Evolutionary conservation across 2,888 invertebrate genomes (phyloP), one percentile per base, ranked within the genome.

Genomic region (Sarcophaga subvicina): DNA sequence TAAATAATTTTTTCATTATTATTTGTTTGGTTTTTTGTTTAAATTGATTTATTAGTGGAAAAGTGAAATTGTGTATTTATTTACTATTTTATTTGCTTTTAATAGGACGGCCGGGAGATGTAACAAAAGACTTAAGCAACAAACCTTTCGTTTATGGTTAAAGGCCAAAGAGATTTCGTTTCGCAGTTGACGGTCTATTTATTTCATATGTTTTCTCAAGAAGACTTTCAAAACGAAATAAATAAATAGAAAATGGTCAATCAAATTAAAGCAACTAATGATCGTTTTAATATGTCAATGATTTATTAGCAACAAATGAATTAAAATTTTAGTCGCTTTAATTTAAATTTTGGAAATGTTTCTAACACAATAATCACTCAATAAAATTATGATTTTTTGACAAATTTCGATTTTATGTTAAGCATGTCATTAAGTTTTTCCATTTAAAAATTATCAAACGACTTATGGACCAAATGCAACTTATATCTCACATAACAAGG

Each of bases 1-100:
- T 27, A 22, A 83, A 66, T 78, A 83, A 72, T 77, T 54, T 54
- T 71, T 63, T 66, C 70, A 70, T 63, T 71, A 71, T 75, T 80
- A n/a, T 64, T 72, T 79, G 17, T 63, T 60, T 47, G 54, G 54
- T 17, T 54, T 14, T 54, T 54, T 54, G 14, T 37, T 20, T 76
- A 27, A 77, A 76, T 83, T 83, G 87, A 85, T 87, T 83, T 85
- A 85, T 87, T 77, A 49, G 45, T 64, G n/a, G 66, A 78, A 86
- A 86, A 86, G 86, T 86, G 86, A 86, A 86, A 86, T 73, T 88
- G 22, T 64, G 11, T 60, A 77, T n/a, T 49, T 62, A 62, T 20
- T 62, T 17, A 62, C 27, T 71, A 17, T 78, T 70, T 75, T 78
- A 63, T 79, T 75, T 73, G 62, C 0, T 70, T 70, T 79, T 70